Evolutionary conservation across 2,888 invertebrate species (phyloP).

Genomic region (Pheosia gnoma): DNA sequence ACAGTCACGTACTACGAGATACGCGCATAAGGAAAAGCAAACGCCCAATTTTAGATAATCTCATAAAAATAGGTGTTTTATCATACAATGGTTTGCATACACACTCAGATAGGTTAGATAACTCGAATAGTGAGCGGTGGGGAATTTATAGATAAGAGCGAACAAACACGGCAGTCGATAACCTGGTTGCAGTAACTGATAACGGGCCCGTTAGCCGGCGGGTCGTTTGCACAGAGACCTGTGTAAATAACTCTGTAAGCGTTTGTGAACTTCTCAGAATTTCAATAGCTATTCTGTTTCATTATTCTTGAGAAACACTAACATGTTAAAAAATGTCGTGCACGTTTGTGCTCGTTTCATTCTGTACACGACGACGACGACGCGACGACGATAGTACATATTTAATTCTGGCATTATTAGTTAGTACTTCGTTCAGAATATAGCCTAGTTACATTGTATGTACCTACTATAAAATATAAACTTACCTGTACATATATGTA

Average conservation of each 20-base stretch:
- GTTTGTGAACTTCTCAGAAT: slow-evolving; percentile 40
- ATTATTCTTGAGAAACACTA: slow-evolving; percentile 46
- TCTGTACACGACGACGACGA: background rate
- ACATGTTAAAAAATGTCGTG: slow-evolving; percentile 35
- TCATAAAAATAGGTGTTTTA: slow-evolving; percentile 67
- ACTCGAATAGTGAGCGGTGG: slow-evolving; percentile 56
- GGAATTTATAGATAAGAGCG: slow-evolving; percentile 71
- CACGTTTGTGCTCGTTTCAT: slow-evolving; percentile 16
- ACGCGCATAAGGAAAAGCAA: slow-evolving; percentile 34
- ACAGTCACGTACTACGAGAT: slow-evolving; percentile 48
- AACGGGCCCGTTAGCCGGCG: slow-evolving; percentile 53
- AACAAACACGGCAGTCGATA: slow-evolving; percentile 77
- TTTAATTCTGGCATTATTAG: background rate
- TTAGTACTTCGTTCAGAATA: background rate
- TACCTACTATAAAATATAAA: too few relatives aligned
- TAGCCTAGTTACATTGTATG: too few relatives aligned
- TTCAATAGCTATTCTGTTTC: slow-evolving; percentile 37
- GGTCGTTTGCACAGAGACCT: slow-evolving; percentile 48
- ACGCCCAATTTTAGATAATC: slow-evolving; percentile 49
- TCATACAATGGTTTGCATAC: slow-evolving; percentile 59
- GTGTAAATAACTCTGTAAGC: slow-evolving; percentile 36
- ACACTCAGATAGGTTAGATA: slow-evolving; percentile 61
- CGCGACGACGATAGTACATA: background rate
- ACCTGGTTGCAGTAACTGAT: slow-evolving; percentile 75
- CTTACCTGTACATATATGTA: too few relatives aligned